Evolutionary conservation across 2,113 vertebrate species (phyloP).

Genomic region (Chaetodon trifascialis): DNA sequence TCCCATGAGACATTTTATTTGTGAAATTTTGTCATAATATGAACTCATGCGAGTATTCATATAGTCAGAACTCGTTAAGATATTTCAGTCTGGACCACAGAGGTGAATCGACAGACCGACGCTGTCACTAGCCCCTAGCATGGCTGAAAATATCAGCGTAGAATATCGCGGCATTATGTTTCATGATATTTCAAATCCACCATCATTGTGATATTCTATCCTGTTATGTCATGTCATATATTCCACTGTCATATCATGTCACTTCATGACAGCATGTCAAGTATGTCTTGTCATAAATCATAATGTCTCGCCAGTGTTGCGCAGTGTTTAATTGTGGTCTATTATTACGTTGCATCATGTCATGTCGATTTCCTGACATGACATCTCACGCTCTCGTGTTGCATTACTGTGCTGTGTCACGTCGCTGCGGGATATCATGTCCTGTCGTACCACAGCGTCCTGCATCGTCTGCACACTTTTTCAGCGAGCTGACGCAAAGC

Average conservation of each 20-base stretch:
- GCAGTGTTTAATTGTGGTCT: background rate
- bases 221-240: background rate
- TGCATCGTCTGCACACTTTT: background rate
- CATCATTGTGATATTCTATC: too few species aligned
- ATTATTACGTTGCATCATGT: background rate
- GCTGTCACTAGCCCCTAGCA: too few species aligned
- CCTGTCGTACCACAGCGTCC: background rate
- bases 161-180: background rate
- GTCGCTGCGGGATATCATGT: background rate
- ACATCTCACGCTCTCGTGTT: background rate
- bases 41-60: too few species aligned
- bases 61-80: too few species aligned
- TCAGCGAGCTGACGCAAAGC: background rate
- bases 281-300: too few species aligned
- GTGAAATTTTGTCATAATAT: too few species aligned
- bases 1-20: too few species aligned
- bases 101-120: too few species aligned
- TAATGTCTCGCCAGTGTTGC: too few species aligned
- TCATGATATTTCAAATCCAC: background rate
- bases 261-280: background rate
- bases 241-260: background rate
- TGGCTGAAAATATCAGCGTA: too few species aligned
- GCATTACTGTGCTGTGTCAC: background rate
- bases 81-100: too few species aligned
- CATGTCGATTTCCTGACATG: background rate